Percentiles rank a stretch among this genome's conserved stretches.
These are phyloP conservation scores for Spilarctia lutea DNA, from an alignment of 2,888 invertebrate genomes.

Conservation along the genomic window DNA sequence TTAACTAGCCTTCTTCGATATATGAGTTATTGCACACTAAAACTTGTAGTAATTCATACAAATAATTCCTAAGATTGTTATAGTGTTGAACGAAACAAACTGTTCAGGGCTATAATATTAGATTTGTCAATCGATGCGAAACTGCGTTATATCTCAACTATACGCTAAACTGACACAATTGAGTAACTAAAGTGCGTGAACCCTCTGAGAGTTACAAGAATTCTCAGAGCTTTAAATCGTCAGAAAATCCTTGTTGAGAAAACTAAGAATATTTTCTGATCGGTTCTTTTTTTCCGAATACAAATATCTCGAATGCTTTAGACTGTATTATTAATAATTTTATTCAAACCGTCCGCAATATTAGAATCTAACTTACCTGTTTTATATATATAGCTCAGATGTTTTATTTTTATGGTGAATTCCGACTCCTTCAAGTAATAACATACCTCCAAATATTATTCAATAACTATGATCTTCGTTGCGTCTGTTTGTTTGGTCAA, in stretches of 20 bases:
- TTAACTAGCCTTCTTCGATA: too few relatives aligned
- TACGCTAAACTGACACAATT: not conserved
- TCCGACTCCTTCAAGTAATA: not conserved
- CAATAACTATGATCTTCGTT: not conserved
- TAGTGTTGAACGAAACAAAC: too few relatives aligned
- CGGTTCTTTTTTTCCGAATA: not conserved
- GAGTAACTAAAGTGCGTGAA: not conserved
- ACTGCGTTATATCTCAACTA: not conserved
- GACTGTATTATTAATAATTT: not conserved
- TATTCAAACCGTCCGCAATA: not conserved
- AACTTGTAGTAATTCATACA: too few relatives aligned
- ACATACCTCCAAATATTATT: not conserved
- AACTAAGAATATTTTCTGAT: not conserved
- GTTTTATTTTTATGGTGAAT: not conserved
- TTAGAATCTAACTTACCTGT: not conserved
- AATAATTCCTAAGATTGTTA: too few relatives aligned
- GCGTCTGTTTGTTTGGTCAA: not conserved
- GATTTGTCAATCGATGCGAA: not conserved
- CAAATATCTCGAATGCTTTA: not conserved
- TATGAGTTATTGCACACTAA: too few relatives aligned
- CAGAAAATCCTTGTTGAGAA: not conserved
- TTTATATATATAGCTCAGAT: too few relatives aligned
- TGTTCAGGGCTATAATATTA: not conserved
- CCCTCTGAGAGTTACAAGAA: slow-evolving; percentile 11
- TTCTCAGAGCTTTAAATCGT: slow-evolving; percentile 50